phyloP scores from a whole-genome alignment of 2,797 vertebrate species.

The Pempheris klunzingeri region DNA sequence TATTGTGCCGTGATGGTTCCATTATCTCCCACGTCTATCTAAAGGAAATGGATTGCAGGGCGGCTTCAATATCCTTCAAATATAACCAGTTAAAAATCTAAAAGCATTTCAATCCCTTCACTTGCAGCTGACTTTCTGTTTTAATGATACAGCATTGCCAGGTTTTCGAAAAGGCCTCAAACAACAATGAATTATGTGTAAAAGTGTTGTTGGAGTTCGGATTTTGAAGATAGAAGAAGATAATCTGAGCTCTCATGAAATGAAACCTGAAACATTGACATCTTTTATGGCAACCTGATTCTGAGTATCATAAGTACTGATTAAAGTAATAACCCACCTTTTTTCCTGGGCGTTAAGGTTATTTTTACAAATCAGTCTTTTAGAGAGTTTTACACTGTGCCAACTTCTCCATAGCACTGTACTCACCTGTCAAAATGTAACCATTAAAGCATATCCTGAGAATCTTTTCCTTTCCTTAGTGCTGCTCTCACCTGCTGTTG shows the following conservation, averaged over 20 bases:
- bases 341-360: neutral
- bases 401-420: slow-evolving; percentile 15
- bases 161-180: neutral
- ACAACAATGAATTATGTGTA: neutral
- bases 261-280: neutral
- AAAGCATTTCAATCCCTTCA: slow-evolving; percentile 14
- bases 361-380: slow-evolving; percentile 4
- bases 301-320: neutral
- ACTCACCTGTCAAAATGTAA: slow-evolving; percentile 38
- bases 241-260: slow-evolving; percentile 25
- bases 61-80: slow-evolving; percentile 19
- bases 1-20: slow-evolving; percentile 1
- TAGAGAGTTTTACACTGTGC: slow-evolving; percentile 16
- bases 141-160: neutral
- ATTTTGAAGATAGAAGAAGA: slow-evolving; percentile 17
- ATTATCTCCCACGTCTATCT: neutral
- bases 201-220: neutral
- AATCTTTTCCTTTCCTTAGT: slow-evolving; percentile 12
- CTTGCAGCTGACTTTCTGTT: neutral
- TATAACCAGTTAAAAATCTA: slow-evolving; percentile 12
- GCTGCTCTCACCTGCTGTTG: slow-evolving; percentile 33
- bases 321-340: neutral
- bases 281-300: slow-evolving; percentile 9
- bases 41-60: slow-evolving; percentile 9
- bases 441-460: slow-evolving; percentile 45